Evolutionary conservation across 2,888 invertebrate species (phyloP).

Genomic region (Eupeodes latifasciatus): DNA sequence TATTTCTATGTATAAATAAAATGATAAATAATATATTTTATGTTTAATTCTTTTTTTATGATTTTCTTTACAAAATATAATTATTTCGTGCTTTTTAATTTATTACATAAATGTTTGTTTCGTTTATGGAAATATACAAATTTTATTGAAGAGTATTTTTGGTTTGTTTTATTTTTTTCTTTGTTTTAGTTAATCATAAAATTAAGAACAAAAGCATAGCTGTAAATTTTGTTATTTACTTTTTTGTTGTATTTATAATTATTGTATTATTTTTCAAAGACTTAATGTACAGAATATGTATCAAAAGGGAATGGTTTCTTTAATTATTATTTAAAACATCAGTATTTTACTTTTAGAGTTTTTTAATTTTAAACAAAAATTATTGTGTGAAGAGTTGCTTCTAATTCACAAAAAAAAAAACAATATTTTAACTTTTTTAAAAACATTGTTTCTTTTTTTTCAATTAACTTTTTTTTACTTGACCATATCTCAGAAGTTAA

Average conservation of each 20-base stretch:
- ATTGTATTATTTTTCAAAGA: conserved; percentile 8
- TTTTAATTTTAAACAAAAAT: too few species aligned
- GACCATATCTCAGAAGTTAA: too few species aligned
- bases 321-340: conserved; percentile 21
- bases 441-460: too few species aligned
- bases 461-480: too few species aligned
- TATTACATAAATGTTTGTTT: conserved; percentile 48
- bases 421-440: too few species aligned
- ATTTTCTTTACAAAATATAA: conserved; percentile 62
- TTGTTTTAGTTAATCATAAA: not conserved
- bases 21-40: conserved; percentile 57
- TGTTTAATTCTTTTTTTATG: not conserved
- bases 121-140: conserved; percentile 46
- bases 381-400: too few species aligned
- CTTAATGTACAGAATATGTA: not conserved
- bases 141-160: conserved; percentile 5
- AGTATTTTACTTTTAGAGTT: not conserved
- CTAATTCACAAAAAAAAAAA: too few species aligned
- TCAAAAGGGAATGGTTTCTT: not conserved
- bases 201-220: not conserved
- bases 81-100: conserved; percentile 28
- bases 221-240: not conserved
- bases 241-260: not conserved
- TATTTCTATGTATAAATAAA: conserved; percentile 22
- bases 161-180: not conserved